Percentiles rank a stretch among this genome's conserved stretches.
phyloP scores from a whole-genome alignment of 2,797 vertebrate species.

The Chiloscyllium punctatum region DNA sequence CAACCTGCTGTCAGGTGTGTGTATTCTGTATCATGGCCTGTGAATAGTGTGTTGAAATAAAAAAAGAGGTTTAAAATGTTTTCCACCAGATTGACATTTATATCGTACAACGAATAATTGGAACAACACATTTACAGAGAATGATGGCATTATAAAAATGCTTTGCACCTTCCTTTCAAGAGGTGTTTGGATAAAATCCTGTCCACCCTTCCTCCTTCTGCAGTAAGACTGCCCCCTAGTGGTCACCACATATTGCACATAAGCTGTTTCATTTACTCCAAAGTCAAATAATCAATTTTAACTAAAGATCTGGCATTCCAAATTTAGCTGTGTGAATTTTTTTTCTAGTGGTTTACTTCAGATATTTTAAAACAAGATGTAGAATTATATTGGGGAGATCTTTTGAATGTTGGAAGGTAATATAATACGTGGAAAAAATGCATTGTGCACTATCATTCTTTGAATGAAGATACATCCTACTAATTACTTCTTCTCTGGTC shows the following conservation, averaged over 20 bases:
- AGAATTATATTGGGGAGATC: background rate
- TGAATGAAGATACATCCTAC: background rate
- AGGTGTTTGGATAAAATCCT: background rate
- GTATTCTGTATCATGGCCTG: background rate
- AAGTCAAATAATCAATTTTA: background rate
- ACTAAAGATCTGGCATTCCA: background rate
- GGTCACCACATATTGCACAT: background rate
- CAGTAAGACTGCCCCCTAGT: background rate
- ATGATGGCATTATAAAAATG: background rate
- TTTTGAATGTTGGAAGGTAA: background rate
- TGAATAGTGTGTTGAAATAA: background rate
- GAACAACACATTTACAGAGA: background rate
- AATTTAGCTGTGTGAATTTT: background rate
- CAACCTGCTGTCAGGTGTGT: background rate
- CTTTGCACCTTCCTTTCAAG: background rate
- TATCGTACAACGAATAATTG: background rate
- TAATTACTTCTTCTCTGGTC: background rate
- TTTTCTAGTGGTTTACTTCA: background rate
- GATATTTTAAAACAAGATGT: background rate
- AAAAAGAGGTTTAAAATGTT: background rate
- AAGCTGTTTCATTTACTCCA: background rate
- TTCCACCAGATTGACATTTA: background rate
- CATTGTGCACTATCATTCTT: background rate
- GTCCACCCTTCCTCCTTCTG: background rate
- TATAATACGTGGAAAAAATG: background rate